Evolutionary conservation across 2,888 invertebrate species (phyloP).

Genomic region (Gerris lacustris): DNA sequence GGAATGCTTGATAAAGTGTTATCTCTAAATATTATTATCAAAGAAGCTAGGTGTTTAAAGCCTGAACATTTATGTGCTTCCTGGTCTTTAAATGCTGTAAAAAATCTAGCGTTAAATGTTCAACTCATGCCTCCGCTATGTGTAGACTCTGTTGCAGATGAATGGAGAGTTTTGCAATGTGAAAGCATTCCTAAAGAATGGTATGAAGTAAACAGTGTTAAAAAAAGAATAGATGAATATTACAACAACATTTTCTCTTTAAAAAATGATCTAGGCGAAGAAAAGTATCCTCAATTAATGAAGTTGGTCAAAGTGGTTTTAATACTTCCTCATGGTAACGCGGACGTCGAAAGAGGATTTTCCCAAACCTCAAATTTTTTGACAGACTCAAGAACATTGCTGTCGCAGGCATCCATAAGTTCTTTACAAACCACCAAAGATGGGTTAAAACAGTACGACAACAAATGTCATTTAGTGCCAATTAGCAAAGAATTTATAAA

Average conservation of each 20-base stretch:
- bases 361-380: background rate
- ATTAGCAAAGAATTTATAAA: slow-evolving; percentile 7
- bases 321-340: background rate
- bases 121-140: background rate
- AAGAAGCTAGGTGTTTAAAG: too few relatives aligned
- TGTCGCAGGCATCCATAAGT: background rate
- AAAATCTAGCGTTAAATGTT: background rate
- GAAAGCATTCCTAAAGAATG: background rate
- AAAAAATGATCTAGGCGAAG: background rate
- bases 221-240: slow-evolving; percentile 6
- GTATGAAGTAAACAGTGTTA: background rate
- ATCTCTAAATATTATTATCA: too few relatives aligned
- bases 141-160: background rate
- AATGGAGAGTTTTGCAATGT: background rate
- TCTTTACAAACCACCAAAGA: background rate
- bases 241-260: slow-evolving; percentile 7
- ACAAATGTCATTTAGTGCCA: background rate
- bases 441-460: slow-evolving; percentile 7
- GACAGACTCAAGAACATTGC: background rate
- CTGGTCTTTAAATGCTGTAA: too few relatives aligned
- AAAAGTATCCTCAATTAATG: background rate
- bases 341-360: background rate
- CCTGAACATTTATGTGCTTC: too few relatives aligned
- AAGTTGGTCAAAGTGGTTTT: background rate
- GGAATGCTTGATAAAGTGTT: too few relatives aligned